Evolutionary conservation across 2,888 invertebrate species (phyloP), one percentile per base, ranked within the genome.

Genomic region (Drosophila bunnanda): DNA sequence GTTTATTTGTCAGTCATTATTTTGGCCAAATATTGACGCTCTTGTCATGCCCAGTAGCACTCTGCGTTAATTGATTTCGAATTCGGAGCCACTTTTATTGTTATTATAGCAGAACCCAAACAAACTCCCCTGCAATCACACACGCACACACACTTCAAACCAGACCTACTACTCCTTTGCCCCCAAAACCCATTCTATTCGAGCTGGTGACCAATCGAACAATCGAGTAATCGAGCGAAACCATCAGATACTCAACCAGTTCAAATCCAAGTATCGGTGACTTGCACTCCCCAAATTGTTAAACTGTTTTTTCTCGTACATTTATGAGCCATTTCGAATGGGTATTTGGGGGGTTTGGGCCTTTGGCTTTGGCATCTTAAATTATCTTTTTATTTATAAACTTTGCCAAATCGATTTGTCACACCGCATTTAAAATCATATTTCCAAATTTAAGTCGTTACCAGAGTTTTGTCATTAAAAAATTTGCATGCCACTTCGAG

Each of bases 1-100:
- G 87, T 83, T 86, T 86, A 83, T 88, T 82, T 82, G 89, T 73
- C 77, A 70, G 85, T 84, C 85, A 84, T 87, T 84, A 84, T 87
- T 84, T 89, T 82, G 89, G 79, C 73, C 88, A 84, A 84, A 87
- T 88, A 88, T 88, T 89, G 80, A 86, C 89, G 81, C 82, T 80
- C 84, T 84, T 86, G 89, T 86, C 89, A 80, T 89, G 81, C 75
- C 82, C 90, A 90, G 90, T 89, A 89, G 90, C 89, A 89, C 89
- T 89, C 89, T 86, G 69, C 84, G 78, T 86, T 89, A 89, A 89
- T 89, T 89, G 90, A 90, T 90, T 89, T 84, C 80, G 77, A 88
- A 86, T 89, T 77, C 60, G 82, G 48, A 78, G 86, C 82, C 88
- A 83, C 88, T 83, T 76, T 85, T 85, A 72, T 79, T 83, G 83